Percentiles rank a stretch among this genome's conserved stretches.
These are phyloP conservation scores for Leptestheria dahalacensis DNA, from an alignment of 1,140 invertebrate genomes.

Conservation along the genomic window DNA sequence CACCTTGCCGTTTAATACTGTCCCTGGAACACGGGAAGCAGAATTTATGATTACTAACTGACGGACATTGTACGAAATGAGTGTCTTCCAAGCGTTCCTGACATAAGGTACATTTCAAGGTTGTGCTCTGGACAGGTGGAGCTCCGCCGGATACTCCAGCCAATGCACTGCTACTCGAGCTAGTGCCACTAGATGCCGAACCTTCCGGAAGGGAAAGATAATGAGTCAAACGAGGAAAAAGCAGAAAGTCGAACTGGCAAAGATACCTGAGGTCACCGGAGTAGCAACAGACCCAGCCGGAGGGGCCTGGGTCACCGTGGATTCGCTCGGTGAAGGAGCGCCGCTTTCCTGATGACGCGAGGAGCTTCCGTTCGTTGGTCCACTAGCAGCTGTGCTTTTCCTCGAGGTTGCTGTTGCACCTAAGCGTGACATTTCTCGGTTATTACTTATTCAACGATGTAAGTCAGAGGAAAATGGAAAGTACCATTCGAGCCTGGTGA, in stretches of 20 bases:
- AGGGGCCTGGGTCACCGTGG: no score
- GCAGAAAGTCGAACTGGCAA: no score
- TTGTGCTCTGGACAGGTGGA: constrained; percentile 23
- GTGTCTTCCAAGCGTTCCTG: constrained; percentile 96
- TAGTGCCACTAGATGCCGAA: neutral
- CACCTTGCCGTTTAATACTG: constrained; percentile 90
- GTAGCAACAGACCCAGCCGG: neutral
- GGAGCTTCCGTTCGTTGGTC: neutral
- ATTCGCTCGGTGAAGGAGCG: neutral
- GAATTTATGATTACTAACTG: constrained; percentile 94
- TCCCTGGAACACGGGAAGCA: constrained; percentile 97
- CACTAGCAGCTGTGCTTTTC: neutral
- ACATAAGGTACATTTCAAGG: constrained; percentile 79
- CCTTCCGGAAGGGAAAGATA: neutral
- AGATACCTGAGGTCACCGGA: neutral
- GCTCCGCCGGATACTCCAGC: neutral
- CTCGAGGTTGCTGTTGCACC: neutral
- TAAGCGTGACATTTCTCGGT: no score
- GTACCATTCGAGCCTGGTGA: constrained; percentile 74
- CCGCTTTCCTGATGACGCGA: neutral
- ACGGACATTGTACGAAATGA: constrained; percentile 99
- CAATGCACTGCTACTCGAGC: neutral
- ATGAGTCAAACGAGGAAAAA: neutral
- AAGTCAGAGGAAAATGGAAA: no score
- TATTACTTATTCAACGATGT: no score